Percentiles rank a stretch among this genome's conserved stretches.
Evolutionary conservation across 2,113 vertebrate genomes (phyloP).

Genomic region (Osmerus eperlanus): DNA sequence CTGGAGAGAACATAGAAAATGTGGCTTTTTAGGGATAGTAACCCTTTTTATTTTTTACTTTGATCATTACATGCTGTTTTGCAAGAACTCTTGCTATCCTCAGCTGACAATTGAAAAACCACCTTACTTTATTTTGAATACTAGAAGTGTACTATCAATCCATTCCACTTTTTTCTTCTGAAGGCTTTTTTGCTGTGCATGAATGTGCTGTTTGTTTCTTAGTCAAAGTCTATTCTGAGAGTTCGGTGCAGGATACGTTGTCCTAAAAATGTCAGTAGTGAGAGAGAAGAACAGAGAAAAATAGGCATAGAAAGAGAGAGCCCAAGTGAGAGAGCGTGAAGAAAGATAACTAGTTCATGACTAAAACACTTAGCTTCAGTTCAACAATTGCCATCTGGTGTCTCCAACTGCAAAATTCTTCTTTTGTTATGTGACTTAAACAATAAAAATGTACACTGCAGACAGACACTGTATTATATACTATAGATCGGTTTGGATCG

Average conservation of each 20-base stretch:
- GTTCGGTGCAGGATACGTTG: constrained; percentile 10
- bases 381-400: neutral
- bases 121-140: too few relatives aligned
- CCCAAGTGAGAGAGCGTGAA: neutral
- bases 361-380: neutral
- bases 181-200: neutral
- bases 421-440: too few relatives aligned
- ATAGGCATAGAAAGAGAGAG: neutral
- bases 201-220: constrained; percentile 15
- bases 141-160: neutral
- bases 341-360: constrained; percentile 1
- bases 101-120: neutral
- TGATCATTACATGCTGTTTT: too few relatives aligned
- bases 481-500: too few relatives aligned
- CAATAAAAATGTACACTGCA: too few relatives aligned
- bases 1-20: neutral
- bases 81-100: neutral
- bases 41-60: too few relatives aligned
- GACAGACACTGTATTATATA: too few relatives aligned
- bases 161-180: neutral
- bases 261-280: constrained; percentile 34
- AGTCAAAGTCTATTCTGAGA: constrained; percentile 23
- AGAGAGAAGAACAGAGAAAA: constrained; percentile 1
- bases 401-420: neutral
- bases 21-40: too few relatives aligned